Conservation (phyloP, 2,888 invertebrate species). For the Ectobius pallidus region DNA sequence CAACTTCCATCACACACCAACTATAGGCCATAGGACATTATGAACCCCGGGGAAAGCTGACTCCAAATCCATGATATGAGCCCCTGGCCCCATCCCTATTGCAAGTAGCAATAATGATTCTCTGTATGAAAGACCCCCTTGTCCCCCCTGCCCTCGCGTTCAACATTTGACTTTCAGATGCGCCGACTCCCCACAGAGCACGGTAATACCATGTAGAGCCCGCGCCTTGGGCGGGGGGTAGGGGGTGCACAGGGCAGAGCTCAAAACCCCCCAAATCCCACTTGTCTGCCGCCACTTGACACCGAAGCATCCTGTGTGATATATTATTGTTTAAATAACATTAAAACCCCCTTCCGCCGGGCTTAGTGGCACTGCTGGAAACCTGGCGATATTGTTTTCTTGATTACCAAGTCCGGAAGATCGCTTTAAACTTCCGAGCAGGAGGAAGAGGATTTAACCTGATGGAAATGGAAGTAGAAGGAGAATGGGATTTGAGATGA, state of each 20-base stretch:
- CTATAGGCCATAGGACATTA: conserved; percentile 18
- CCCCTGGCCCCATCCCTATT: background rate
- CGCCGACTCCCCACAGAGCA: conserved; percentile 50
- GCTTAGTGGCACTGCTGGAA: conserved; percentile 52
- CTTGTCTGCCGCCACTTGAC: conserved; percentile 44
- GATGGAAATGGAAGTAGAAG: background rate
- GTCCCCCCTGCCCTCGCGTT: conserved; percentile 43
- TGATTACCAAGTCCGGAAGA: conserved; percentile 51
- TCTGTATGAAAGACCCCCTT: conserved; percentile 16
- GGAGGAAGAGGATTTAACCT: conserved; percentile 16
- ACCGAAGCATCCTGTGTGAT: conserved; percentile 45
- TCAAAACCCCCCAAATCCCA: conserved; percentile 31
- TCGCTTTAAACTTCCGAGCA: conserved; percentile 43
- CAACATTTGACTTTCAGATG: conserved; percentile 59
- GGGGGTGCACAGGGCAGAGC: background rate
- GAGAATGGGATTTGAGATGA: conserved; percentile 45
- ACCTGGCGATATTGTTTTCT: conserved; percentile 58
- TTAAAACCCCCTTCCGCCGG: conserved; percentile 36
- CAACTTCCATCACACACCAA: background rate
- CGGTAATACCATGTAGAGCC: conserved; percentile 42
- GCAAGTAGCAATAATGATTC: conserved; percentile 22
- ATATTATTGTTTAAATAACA: conserved; percentile 47
- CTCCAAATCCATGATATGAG: conserved; percentile 21
- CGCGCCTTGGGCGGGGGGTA: conserved; percentile 6
- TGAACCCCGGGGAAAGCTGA: conserved; percentile 17